Conservation (phyloP, 2,113 vertebrate genomes). For the Psephotus haematonotus region DNA sequence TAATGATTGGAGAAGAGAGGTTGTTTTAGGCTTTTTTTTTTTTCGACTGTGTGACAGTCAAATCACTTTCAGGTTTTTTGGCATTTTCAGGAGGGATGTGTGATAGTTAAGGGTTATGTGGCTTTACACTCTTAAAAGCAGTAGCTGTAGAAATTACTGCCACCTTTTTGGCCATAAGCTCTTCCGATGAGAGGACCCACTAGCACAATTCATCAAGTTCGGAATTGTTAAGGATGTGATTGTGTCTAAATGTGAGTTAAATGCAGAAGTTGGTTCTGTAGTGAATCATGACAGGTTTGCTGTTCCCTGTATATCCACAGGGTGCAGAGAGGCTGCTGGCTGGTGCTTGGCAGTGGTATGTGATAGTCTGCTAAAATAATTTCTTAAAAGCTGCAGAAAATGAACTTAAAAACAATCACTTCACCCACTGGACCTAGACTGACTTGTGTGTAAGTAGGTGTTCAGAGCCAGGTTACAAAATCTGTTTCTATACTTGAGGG, state of each 20-base stretch:
- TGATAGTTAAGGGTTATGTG: not conserved
- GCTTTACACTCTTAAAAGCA: not conserved
- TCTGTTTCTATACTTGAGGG: not conserved
- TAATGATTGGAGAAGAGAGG: not conserved
- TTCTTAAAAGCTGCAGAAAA: slow-evolving; percentile 6
- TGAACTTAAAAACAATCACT: not conserved
- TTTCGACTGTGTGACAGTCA: not conserved
- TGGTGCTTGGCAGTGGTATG: not conserved
- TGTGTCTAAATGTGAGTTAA: not conserved
- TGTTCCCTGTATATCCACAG: not conserved
- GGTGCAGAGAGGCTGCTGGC: not conserved
- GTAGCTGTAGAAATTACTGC: not conserved
- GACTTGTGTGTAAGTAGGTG: not conserved
- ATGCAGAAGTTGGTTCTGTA: not conserved
- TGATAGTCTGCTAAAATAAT: not conserved
- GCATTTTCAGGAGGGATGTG: not conserved
- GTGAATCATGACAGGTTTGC: not conserved
- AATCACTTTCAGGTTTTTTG: not conserved
- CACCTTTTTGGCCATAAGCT: not conserved
- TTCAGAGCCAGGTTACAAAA: not conserved
- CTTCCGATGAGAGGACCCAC: not conserved
- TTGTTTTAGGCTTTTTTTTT: not conserved
- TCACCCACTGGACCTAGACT: not conserved
- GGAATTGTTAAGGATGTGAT: not conserved
- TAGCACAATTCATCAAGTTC: not conserved